Percentiles rank a stretch among this genome's conserved stretches.
Evolutionary conservation across 1,140 invertebrate species (phyloP).

Genomic region (Bombus huntii): DNA sequence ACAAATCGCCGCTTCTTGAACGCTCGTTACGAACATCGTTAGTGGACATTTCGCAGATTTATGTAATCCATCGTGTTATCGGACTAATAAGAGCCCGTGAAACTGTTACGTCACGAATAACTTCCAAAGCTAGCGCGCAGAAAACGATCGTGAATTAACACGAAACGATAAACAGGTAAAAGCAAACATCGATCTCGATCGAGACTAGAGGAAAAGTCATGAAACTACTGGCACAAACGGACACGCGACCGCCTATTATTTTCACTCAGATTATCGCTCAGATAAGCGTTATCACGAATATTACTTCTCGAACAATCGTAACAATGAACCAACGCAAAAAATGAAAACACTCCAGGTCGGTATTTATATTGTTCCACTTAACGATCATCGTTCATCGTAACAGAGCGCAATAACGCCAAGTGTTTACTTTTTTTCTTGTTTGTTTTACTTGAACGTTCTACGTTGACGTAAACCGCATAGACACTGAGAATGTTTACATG

Average conservation of each 20-base stretch:
- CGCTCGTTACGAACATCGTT: no score
- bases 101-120: slow-evolving; percentile 1
- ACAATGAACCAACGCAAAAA: not conserved
- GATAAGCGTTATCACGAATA: slow-evolving; percentile 18
- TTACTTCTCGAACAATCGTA: not conserved
- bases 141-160: not conserved
- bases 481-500: no score
- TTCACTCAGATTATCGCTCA: not conserved
- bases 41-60: not conserved
- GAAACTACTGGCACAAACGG: not conserved
- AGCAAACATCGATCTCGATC: not conserved
- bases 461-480: not conserved
- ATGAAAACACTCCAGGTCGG: not conserved
- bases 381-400: no score
- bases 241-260: not conserved
- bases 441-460: not conserved
- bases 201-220: not conserved
- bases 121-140: not conserved
- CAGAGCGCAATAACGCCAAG: no score
- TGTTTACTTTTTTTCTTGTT: no score
- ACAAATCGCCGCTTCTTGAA: not conserved
- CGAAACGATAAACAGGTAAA: not conserved
- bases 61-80: not conserved
- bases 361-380: not conserved
- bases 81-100: not conserved